Conservation (phyloP, 2,888 invertebrate species). For the Caenorhabditis sp. region DNA sequence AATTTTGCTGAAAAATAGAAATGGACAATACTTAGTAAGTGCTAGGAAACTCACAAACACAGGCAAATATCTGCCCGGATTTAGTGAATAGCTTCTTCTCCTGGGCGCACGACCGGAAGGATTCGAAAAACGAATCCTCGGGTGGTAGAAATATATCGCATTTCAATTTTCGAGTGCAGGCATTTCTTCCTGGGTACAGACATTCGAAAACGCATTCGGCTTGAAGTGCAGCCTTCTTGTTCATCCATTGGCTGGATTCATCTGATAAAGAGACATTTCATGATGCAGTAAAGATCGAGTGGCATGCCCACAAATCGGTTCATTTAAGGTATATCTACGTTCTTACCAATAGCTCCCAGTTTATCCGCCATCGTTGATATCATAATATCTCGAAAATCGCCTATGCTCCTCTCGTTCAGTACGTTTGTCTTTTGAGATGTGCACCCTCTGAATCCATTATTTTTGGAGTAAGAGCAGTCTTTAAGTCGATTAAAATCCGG, state of each 20-base stretch:
- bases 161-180: slow-evolving; percentile 38
- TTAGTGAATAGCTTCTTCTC: slow-evolving; percentile 17
- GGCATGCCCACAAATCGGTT: no score
- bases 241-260: slow-evolving; percentile 28
- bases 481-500: slow-evolving; percentile 35
- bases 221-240: slow-evolving; percentile 37
- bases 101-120: slow-evolving; percentile 30
- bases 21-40: no score
- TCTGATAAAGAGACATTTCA: slow-evolving; percentile 11
- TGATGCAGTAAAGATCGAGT: no score
- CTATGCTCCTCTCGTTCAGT: slow-evolving; percentile 25
- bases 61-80: slow-evolving; percentile 37
- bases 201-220: slow-evolving; percentile 50
- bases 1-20: slow-evolving; percentile 22
- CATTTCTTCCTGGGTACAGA: slow-evolving; percentile 49
- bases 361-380: slow-evolving; percentile 26
- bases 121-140: slow-evolving; percentile 34
- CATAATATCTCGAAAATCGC: slow-evolving; percentile 44
- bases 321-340: not conserved
- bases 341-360: slow-evolving; percentile 21
- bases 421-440: slow-evolving; percentile 29
- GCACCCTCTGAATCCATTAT: slow-evolving; percentile 40
- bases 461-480: slow-evolving; percentile 22
- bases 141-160: slow-evolving; percentile 51
- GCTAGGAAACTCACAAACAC: slow-evolving; percentile 46